A percentile compares a stretch with the other conserved stretches of the same genome.
Evolutionary conservation across 2,888 invertebrate species (phyloP).

Genomic region (Tinea trinotella): DNA sequence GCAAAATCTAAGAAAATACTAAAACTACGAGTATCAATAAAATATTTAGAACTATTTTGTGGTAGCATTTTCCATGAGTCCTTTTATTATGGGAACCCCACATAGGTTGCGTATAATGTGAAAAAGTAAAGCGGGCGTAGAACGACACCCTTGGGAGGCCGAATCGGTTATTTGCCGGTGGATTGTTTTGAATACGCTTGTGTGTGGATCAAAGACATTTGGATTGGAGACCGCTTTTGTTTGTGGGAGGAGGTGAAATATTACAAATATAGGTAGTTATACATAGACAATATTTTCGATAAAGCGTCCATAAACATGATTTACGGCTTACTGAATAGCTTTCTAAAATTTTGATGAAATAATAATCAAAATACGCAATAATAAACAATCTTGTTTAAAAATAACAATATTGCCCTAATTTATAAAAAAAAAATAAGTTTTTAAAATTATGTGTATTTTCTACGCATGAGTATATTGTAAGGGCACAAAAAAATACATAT

Average conservation of each 20-base stretch:
- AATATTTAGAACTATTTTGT: no score
- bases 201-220: constrained; percentile 22
- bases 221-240: constrained; percentile 12
- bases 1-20: no score
- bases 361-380: neutral
- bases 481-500: no score
- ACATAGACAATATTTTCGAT: constrained; percentile 23
- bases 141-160: constrained; percentile 58
- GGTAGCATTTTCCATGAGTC: no score
- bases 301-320: constrained; percentile 23
- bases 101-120: constrained; percentile 37
- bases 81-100: constrained; percentile 2
- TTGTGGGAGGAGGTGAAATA: constrained; percentile 23
- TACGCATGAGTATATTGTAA: no score
- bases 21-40: no score
- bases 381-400: no score
- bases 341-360: constrained; percentile 19
- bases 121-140: constrained; percentile 56
- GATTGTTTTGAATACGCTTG: constrained; percentile 61
- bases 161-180: constrained; percentile 64
- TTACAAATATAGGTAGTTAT: constrained; percentile 17
- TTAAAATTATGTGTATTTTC: no score
- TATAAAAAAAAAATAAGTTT: no score
- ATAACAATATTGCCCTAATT: no score
- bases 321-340: neutral